Evolutionary conservation across 2,113 vertebrate genomes (phyloP).

Genomic region (Phalacrocorax pelagicus): DNA sequence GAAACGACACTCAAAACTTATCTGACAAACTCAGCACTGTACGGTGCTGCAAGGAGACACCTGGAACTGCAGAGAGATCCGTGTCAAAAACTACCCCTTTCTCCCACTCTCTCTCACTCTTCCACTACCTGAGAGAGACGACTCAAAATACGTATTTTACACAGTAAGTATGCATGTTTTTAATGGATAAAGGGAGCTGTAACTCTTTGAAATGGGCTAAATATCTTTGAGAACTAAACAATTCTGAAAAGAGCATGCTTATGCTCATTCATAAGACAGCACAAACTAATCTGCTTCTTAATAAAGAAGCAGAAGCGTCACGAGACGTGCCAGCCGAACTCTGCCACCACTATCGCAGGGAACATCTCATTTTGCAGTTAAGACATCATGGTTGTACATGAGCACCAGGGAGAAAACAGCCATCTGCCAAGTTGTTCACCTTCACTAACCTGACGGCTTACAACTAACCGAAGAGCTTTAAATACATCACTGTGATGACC

Average conservation of each 20-base stretch:
- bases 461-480: background rate
- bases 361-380: background rate
- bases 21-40: background rate
- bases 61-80: background rate
- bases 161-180: background rate
- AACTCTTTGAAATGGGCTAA: background rate
- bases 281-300: background rate
- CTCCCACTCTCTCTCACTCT: background rate
- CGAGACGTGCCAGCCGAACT: background rate
- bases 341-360: background rate
- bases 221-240: background rate
- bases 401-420: background rate
- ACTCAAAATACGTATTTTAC: fast-evolving
- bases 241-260: background rate
- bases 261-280: background rate
- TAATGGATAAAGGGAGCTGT: background rate
- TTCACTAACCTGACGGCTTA: background rate
- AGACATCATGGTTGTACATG: background rate
- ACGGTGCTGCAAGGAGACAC: background rate
- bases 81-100: background rate
- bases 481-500: background rate
- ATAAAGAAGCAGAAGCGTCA: background rate
- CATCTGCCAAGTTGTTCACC: background rate
- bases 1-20: background rate
- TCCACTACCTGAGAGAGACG: background rate